Evolutionary conservation across 2,888 invertebrate species (phyloP).

Genomic region (Dasypolia templi): DNA sequence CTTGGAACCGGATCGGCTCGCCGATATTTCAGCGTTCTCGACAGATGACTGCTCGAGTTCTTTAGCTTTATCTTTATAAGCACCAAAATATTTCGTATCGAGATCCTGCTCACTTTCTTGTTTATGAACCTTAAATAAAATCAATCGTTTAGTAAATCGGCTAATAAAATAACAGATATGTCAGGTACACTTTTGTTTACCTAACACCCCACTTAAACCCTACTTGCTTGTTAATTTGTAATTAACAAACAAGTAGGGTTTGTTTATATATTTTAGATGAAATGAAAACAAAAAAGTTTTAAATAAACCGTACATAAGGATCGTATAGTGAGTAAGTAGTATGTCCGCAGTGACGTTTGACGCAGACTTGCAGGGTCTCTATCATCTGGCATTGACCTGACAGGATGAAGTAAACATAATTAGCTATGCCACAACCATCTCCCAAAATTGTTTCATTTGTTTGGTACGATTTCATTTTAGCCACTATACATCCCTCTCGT

Average conservation of each 20-base stretch:
- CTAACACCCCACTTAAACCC: too few relatives aligned
- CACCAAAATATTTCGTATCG: slow-evolving; percentile 85
- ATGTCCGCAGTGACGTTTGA: slow-evolving; percentile 74
- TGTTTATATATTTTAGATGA: not conserved
- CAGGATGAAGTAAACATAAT: slow-evolving; percentile 90
- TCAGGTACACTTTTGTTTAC: not conserved
- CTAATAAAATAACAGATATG: not conserved
- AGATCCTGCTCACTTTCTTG: slow-evolving; percentile 86
- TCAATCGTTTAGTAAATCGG: not conserved
- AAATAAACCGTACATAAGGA: slow-evolving; percentile 79
- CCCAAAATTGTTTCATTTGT: slow-evolving; percentile 90
- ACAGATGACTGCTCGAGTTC: slow-evolving; percentile 59
- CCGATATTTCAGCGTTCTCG: slow-evolving; percentile 37
- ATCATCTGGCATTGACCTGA: slow-evolving; percentile 91
- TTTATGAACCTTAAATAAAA: slow-evolving; percentile 73
- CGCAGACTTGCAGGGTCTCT: slow-evolving; percentile 87
- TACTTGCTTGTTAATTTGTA: too few relatives aligned
- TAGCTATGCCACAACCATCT: slow-evolving; percentile 86
- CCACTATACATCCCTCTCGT: slow-evolving; percentile 92
- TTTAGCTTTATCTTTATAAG: slow-evolving; percentile 75
- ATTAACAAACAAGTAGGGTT: not conserved
- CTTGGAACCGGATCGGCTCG: slow-evolving; percentile 41
- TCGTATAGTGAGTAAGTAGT: slow-evolving; percentile 86
- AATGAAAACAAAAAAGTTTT: not conserved
- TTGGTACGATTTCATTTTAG: slow-evolving; percentile 90